phyloP scores from a whole-genome alignment of 1,140 invertebrate species.

The Pantala flavescens region DNA sequence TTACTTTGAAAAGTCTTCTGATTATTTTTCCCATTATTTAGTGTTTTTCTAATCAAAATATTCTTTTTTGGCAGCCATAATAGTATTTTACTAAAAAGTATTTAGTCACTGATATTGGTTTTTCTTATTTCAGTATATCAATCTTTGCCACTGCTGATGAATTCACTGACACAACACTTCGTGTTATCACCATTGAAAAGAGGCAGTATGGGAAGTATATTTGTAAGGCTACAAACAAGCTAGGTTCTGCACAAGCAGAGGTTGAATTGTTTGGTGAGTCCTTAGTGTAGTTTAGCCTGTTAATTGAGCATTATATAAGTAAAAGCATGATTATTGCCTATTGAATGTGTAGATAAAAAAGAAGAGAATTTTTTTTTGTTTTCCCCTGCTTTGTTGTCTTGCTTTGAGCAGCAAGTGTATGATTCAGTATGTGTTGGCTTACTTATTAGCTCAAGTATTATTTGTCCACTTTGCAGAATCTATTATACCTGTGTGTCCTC shows the following conservation, averaged over 20 bases:
- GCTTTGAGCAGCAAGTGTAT: background rate
- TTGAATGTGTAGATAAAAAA: too few species aligned
- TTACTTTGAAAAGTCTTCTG: too few species aligned
- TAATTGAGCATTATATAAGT: too few species aligned
- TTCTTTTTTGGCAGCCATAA: too few species aligned
- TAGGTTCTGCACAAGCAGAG: conserved; percentile 63
- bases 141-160: conserved; percentile 83
- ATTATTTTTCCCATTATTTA: too few species aligned
- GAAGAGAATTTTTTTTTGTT: too few species aligned
- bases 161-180: conserved; percentile 77
- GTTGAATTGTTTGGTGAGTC: conserved; percentile 74
- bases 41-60: too few species aligned
- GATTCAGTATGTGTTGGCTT: background rate
- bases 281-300: background rate
- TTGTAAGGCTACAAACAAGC: conserved; percentile 77
- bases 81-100: too few species aligned
- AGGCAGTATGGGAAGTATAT: conserved; percentile 76
- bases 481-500: conserved; percentile 82
- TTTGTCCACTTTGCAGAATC: conserved; percentile 54
- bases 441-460: conserved; percentile 8
- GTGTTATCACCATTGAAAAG: conserved; percentile 84
- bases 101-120: too few species aligned
- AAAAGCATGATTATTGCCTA: too few species aligned
- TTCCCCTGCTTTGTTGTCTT: background rate
- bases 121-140: conserved; percentile 50